Base-by-base conservation (phyloP, 2,797 vertebrate genomes). In the Psittacula echo region DNA sequence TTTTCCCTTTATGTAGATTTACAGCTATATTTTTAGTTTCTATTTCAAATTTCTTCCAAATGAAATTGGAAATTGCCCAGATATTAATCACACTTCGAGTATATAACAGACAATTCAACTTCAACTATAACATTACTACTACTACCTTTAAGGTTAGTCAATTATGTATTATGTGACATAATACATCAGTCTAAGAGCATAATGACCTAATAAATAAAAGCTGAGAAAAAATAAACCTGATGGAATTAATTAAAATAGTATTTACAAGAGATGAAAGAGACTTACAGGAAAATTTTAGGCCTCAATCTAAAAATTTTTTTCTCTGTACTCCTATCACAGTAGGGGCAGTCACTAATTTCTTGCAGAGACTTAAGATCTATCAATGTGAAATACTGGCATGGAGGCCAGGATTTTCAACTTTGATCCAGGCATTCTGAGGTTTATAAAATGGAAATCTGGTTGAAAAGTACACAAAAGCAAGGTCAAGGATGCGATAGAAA, bases 1-100 rank as follows among this genome's bases (percentile, higher is more conserved):
- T 87, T 96, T 90, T 91, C 34, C 23, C 27, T 90, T 81, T 81
- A 56, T 81, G 70, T 66, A 86, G 34, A 85, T 80, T 66, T 90
- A 72, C 29, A 87, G 47, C 26, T 60, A 42, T 42, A 85, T 88
- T 85, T 92, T 84, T n/a, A 84, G 5, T 26, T 93, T 84, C 29
- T 23, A 58, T 83, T 88, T 84, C 66, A 91, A 32, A 30, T 34
- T 94, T 88, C 76, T 86, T 91, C 37, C 58, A 92, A 92, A 81
- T 86, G 41, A 90, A 45, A 65, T 44, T 72, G 78, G 72, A 93
- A 94, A 86, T 90, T 66, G 26, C 44, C 34, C 68, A 58, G 80
- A 70, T 66, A 88, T 90, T 94, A 90, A 93, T 91, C 48, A 87
- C 0, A 0, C 7, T 94, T 90, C 54, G 75, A 78, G 87, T 89